Evolutionary conservation across 2,888 invertebrate species (phyloP).

Genomic region (Hybos culiciformis): DNA sequence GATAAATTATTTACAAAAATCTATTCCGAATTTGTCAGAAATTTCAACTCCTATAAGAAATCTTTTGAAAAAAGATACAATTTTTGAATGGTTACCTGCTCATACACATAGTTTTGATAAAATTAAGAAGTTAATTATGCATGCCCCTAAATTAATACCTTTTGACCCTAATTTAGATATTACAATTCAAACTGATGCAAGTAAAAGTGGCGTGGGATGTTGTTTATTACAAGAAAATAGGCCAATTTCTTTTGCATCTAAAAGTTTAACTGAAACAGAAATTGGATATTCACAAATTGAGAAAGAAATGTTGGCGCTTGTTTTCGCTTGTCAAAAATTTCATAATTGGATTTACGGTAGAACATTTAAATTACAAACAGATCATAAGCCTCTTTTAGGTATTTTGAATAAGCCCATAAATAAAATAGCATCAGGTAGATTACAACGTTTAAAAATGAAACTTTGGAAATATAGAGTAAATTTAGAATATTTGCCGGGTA

Average conservation of each 20-base stretch:
- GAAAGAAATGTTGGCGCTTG: slow-evolving; percentile 14
- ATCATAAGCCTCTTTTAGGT: slow-evolving; percentile 12
- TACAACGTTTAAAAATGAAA: slow-evolving; percentile 13
- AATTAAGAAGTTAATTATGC: slow-evolving; percentile 6
- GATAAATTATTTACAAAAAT: slow-evolving; percentile 13
- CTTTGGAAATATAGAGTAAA: slow-evolving; percentile 13
- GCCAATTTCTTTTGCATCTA: slow-evolving; percentile 13
- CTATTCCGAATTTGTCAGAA: slow-evolving; percentile 12
- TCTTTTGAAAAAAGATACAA: slow-evolving; percentile 12
- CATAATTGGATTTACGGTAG: slow-evolving; percentile 14
- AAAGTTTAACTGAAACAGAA: slow-evolving; percentile 12
- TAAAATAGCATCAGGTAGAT: slow-evolving; percentile 9
- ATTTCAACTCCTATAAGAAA: slow-evolving; percentile 11
- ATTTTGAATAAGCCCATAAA: slow-evolving; percentile 12
- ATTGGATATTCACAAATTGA: slow-evolving; percentile 13
- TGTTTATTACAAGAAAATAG: slow-evolving; percentile 12
- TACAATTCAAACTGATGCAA: slow-evolving; percentile 13
- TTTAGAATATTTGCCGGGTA: slow-evolving; percentile 15
- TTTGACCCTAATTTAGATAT: slow-evolving; percentile 12
- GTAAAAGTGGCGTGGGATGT: slow-evolving; percentile 12
- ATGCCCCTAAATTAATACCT: slow-evolving; percentile 4
- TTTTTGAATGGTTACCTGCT: no score
- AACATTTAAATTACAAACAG: slow-evolving; percentile 8
- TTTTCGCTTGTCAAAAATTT: slow-evolving; percentile 13
- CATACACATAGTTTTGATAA: no score